Percentiles rank a stretch among this genome's conserved stretches.
phyloP scores from a whole-genome alignment of 2,888 invertebrate species.

The Brachyptera putata region DNA sequence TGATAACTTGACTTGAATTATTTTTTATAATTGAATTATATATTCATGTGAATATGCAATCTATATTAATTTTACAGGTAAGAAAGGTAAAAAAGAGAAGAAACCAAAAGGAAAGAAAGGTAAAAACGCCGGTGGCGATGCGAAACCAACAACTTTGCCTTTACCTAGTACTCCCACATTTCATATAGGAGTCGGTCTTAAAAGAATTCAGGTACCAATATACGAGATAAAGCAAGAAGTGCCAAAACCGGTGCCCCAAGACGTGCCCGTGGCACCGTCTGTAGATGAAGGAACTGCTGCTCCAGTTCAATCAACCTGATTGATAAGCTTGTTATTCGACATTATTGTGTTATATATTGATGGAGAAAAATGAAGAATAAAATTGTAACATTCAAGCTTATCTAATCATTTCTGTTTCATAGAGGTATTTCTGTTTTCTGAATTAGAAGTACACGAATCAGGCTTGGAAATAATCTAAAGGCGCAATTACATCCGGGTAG shows the following conservation, averaged over 20 bases:
- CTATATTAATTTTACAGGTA: neutral
- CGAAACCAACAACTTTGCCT: neutral
- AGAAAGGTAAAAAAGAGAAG: slow-evolving; percentile 37
- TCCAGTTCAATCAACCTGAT: too few relatives aligned
- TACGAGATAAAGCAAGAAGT: neutral
- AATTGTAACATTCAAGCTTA: too few relatives aligned
- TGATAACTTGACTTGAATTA: neutral
- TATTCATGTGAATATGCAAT: neutral
- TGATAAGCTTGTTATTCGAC: too few relatives aligned
- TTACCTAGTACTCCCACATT: slow-evolving; percentile 52
- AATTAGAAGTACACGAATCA: too few relatives aligned
- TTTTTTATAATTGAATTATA: neutral
- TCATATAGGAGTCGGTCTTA: slow-evolving; percentile 47
- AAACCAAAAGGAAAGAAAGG: slow-evolving; percentile 45
- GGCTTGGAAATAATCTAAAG: too few relatives aligned
- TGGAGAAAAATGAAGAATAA: too few relatives aligned
- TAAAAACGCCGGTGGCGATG: slow-evolving; percentile 35
- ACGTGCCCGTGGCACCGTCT: neutral
- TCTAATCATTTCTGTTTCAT: too few relatives aligned
- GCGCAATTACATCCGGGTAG: too few relatives aligned
- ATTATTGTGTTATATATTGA: too few relatives aligned
- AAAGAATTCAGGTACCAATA: slow-evolving; percentile 29
- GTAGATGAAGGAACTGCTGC: neutral
- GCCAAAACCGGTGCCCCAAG: neutral
- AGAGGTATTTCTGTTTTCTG: too few relatives aligned